Percentiles rank a stretch among this genome's conserved stretches.
Evolutionary conservation across 2,797 vertebrate species (phyloP).

Genomic region (Macropodus opercularis): DNA sequence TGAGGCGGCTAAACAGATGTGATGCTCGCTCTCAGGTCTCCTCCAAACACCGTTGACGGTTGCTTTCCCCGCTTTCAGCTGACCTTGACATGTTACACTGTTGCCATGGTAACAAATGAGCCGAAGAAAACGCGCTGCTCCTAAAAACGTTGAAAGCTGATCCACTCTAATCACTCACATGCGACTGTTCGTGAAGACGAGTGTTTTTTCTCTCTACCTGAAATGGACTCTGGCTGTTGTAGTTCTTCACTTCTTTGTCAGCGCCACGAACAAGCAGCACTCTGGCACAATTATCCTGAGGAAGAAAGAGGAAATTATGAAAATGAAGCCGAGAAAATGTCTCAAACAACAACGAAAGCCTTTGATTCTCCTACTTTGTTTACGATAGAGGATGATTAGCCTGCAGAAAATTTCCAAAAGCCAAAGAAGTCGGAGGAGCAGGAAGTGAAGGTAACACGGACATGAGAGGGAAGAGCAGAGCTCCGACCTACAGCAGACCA

Average conservation of each 20-base stretch:
- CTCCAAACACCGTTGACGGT: constrained; percentile 7
- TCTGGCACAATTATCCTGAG: constrained; percentile 92
- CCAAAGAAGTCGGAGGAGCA: constrained; percentile 27
- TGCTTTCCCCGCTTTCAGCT: constrained; percentile 25
- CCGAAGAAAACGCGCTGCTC: constrained; percentile 5
- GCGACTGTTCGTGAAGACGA: not conserved
- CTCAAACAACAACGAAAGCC: not conserved
- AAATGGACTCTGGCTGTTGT: constrained; percentile 94
- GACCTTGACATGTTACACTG: constrained; percentile 59
- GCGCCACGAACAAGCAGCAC: constrained; percentile 92
- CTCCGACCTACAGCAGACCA: constrained; percentile 51
- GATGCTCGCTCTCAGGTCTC: not conserved
- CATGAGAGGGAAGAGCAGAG: constrained; percentile 10
- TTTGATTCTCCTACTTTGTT: constrained; percentile 48
- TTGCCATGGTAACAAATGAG: constrained; percentile 70
- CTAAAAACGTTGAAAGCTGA: constrained; percentile 36
- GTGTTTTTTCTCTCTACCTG: constrained; percentile 81
- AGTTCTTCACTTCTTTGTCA: constrained; percentile 94
- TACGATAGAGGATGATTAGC: constrained; percentile 14
- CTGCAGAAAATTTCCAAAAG: constrained; percentile 42
- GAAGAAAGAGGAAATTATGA: not conserved
- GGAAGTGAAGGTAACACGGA: constrained; percentile 16
- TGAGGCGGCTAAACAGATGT: not conserved
- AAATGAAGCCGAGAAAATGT: not conserved
- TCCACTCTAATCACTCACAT: constrained; percentile 9